Evolutionary conservation across 1,140 invertebrate species (phyloP), one percentile per base, ranked within the genome.

Genomic region (Drosophila auraria): DNA sequence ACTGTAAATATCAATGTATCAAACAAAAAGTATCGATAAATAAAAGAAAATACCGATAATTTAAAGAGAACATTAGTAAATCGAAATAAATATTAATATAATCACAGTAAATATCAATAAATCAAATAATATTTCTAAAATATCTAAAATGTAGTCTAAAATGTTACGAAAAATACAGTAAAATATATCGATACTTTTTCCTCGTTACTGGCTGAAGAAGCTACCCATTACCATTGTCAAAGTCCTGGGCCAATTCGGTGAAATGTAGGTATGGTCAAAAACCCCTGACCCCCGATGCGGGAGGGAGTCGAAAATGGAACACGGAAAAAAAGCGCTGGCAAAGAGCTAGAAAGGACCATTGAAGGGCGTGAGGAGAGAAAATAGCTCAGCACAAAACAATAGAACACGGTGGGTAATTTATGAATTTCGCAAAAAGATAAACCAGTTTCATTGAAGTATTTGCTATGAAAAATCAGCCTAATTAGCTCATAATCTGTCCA

Each of bases 171-270:
- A 54, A n/a, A 9, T 14, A 25, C 14, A 0, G n/a, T 40, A n/a
- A 20, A 15, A 56, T 15, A n/a, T 56, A 40, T 23, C 1, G 54
- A 56, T 40, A 23, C 14, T 20, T 40, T 56, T 4, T 1, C 7
- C 33, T 36, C 33, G 9, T n/a, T n/a, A 20, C 2, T 36, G 40
- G 20, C 15, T 40, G 20, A 8, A 56, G 23, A 40, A 40, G 20
- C 33, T 15, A 40, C 23, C 54, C 54, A 56, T 56, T 56, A 56
- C 33, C 54, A 56, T 56, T 56, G 54, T 56, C 54, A 56, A 56
- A 56, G 54, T 40, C 54, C 54, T 36, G 23, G 20, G 54, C 54
- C 54, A 56, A 56, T 56, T 56, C 54, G 33, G 33, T 56, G 54
- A 56, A 56, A 56, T 56, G 54, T 56, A 23, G 33, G 54, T 23